Base-by-base conservation (phyloP, 2,888 invertebrate genomes). In the Leptura quadrifasciata region DNA sequence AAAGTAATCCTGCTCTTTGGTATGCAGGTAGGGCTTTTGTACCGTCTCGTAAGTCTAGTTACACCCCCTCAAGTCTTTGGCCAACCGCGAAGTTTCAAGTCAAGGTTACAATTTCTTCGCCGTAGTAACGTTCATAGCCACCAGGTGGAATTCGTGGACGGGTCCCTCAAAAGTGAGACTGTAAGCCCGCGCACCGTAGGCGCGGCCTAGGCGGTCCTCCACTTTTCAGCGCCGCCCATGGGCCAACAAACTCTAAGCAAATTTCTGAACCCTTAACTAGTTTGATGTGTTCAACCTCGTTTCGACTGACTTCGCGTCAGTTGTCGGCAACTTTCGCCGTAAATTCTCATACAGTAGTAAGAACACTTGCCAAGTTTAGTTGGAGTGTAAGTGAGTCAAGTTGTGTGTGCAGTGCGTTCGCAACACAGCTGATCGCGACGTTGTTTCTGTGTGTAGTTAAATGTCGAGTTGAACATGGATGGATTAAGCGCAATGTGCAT, bases 81-180 rank as follows among this genome's bases (percentile, higher is more conserved):
- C 85, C 84, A 85, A 85, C 86, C 84, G 82, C 82, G 82, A 85
- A 84, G 84, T 84, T 79, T 82, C 84, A 81, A 86, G 87, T 87
- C 88, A 88, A 88, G 88, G 88, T 88, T 88, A 88, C 82, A 77
- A 76, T 77, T 76, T 82, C 83, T 83, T 84, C 76, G 74, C 82
- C 78, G 68, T 86, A 86, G 86, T 87, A 85, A 82, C 87, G 83
- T 82, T 83, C 82, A 83, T 21, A 74, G 79, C 75, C 82, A 81
- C 85, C 85, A 88, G 88, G 83, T 85, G 87, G 87, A 80, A 80
- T 77, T 81, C 77, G 77, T 80, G 81, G 80, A 79, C 80, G 88
- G 88, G 84, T 86, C 67, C 52, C 18, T 68, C 65, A 72, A 71
- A 77, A 68, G 18, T 27, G 60, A 35, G 72, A 74, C 60, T 64